A percentile compares a stretch with the other conserved stretches of the same genome.
phyloP scores from a whole-genome alignment of 2,113 vertebrate species.

The Corynorhinus townsendii region DNA sequence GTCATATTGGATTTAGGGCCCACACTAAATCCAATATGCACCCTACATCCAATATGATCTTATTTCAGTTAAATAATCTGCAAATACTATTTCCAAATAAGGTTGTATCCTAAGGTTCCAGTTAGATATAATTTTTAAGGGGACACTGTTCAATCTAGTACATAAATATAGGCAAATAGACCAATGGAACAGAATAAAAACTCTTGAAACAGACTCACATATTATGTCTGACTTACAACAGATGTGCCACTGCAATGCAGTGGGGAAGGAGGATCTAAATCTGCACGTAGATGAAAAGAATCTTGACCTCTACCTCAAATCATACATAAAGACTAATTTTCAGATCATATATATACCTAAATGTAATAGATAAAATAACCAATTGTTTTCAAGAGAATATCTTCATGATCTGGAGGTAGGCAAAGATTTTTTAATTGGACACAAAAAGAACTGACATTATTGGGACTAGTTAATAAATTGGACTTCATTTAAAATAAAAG shows the following conservation, averaged over 20 bases:
- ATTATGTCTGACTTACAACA: background rate
- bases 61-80: background rate
- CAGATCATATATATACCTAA: background rate
- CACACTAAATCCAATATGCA: background rate
- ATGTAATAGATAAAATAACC: background rate
- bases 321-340: constrained; percentile 10
- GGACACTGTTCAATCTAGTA: background rate
- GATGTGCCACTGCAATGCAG: background rate
- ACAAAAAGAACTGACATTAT: background rate
- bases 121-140: background rate
- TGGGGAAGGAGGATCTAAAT: background rate
- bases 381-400: background rate
- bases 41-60: background rate
- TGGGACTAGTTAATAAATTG: background rate
- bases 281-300: background rate
- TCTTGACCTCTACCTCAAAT: background rate
- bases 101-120: background rate
- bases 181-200: background rate
- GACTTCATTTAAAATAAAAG: constrained; percentile 22
- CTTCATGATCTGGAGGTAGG: background rate
- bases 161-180: background rate
- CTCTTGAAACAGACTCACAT: background rate
- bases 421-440: constrained; percentile 7
- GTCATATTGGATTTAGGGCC: background rate
- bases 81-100: constrained; percentile 8